phyloP scores from a whole-genome alignment of 2,888 invertebrate species.

The Trachelus iudaicus region DNA sequence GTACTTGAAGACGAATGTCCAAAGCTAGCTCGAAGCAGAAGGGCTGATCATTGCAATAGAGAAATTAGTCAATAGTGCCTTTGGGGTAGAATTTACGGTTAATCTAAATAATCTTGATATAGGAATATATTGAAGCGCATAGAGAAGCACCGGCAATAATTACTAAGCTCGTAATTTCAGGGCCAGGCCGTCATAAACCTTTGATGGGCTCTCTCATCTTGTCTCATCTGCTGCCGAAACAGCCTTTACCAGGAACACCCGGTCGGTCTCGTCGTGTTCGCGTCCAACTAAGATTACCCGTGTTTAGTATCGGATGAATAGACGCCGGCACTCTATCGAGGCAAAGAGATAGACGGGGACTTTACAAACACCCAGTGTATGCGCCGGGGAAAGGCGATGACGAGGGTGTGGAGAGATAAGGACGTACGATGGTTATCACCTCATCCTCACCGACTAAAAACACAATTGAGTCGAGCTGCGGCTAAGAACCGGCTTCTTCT shows the following conservation, averaged over 20 bases:
- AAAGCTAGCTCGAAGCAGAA: not conserved
- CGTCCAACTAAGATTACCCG: slow-evolving; percentile 28
- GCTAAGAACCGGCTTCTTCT: not conserved
- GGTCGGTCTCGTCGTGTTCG: slow-evolving; percentile 13
- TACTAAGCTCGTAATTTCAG: slow-evolving; percentile 5
- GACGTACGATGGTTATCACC: slow-evolving; percentile 8
- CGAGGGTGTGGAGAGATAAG: slow-evolving; percentile 26
- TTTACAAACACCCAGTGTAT: not conserved
- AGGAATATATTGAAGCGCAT: not conserved
- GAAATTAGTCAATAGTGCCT: no score
- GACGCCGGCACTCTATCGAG: not conserved
- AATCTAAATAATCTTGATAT: not conserved
- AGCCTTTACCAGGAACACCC: slow-evolving; percentile 20
- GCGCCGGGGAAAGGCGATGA: slow-evolving; percentile 9
- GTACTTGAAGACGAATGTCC: not conserved
- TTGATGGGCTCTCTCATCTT: slow-evolving; percentile 27
- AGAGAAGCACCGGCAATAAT: not conserved
- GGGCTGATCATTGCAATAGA: no score
- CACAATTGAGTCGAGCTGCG: slow-evolving; percentile 29
- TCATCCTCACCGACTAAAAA: slow-evolving; percentile 21
- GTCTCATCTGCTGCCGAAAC: slow-evolving; percentile 22
- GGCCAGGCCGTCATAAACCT: slow-evolving; percentile 25
- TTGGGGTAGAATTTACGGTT: not conserved
- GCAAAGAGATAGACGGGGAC: not conserved
- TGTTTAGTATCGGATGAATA: slow-evolving; percentile 28